phyloP scores from a whole-genome alignment of 2,888 invertebrate genomes.

The Cryptus armator region DNA sequence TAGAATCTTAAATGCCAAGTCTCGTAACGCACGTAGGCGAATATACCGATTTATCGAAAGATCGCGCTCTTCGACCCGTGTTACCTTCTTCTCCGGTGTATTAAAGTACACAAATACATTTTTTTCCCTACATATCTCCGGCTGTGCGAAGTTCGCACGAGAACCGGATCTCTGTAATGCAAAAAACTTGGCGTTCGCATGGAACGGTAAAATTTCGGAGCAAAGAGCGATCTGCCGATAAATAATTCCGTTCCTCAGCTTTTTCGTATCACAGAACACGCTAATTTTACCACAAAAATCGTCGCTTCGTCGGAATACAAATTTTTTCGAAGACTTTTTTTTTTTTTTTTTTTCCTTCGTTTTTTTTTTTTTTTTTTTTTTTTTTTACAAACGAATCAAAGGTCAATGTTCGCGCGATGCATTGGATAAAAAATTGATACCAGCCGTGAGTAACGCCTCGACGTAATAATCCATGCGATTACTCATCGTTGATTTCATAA shows the following conservation, averaged over 20 bases:
- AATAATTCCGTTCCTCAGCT: neutral
- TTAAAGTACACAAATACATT: too few species aligned
- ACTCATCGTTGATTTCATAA: constrained; percentile 46
- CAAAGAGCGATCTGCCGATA: neutral
- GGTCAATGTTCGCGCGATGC: neutral
- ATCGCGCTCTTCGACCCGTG: neutral
- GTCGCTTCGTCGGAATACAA: neutral
- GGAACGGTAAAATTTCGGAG: neutral
- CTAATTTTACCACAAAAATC: neutral
- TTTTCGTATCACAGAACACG: constrained; percentile 1
- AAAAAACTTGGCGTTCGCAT: neutral
- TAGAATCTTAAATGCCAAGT: constrained; percentile 1
- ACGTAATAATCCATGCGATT: constrained; percentile 45
- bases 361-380: neutral
- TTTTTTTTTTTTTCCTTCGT: neutral
- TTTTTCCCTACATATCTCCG: neutral
- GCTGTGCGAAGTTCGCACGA: too few species aligned
- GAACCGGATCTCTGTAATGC: neutral
- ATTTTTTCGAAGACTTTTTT: too few species aligned
- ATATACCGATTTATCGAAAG: constrained; percentile 2
- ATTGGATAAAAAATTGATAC: neutral
- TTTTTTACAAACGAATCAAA: neutral
- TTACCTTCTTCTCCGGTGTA: neutral
- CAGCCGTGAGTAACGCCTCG: neutral
- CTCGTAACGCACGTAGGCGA: neutral